Conservation (phyloP, 2,113 vertebrate genomes). For the Cheilinus undulatus region DNA sequence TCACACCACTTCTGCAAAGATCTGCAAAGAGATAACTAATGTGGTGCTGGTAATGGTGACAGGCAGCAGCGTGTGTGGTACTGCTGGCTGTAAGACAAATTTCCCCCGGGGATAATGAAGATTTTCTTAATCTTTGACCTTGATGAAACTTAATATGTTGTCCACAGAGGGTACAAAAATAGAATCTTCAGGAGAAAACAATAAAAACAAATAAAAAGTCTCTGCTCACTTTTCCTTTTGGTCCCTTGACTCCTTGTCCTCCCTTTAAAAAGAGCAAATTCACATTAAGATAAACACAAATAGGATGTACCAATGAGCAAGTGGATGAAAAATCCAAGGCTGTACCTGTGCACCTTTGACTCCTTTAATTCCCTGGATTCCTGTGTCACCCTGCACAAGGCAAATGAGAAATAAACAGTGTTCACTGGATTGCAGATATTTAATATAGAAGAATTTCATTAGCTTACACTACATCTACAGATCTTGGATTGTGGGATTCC, state of each 20-base stretch:
- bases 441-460: conserved; percentile 1
- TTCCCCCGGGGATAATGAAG: too few relatives aligned
- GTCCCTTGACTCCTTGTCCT: conserved; percentile 75
- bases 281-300: not conserved
- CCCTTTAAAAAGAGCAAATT: conserved; percentile 59
- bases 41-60: too few relatives aligned
- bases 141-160: too few relatives aligned
- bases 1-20: too few relatives aligned
- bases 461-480: not conserved
- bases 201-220: not conserved
- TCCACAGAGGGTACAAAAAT: too few relatives aligned
- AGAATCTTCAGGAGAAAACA: not conserved
- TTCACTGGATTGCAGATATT: conserved; percentile 4
- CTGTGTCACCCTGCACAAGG: conserved; percentile 77
- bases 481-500: conserved; percentile 15
- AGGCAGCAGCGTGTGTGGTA: too few relatives aligned
- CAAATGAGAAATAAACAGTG: conserved; percentile 10
- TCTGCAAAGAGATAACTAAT: too few relatives aligned
- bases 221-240: conserved; percentile 79
- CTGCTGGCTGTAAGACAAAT: too few relatives aligned
- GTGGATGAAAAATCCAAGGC: conserved; percentile 8
- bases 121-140: too few relatives aligned
- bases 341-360: conserved; percentile 76
- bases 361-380: conserved; percentile 77
- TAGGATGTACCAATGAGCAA: not conserved